phyloP scores from a whole-genome alignment of 1,140 invertebrate genomes.

The Aphelinus atriplicis region DNA sequence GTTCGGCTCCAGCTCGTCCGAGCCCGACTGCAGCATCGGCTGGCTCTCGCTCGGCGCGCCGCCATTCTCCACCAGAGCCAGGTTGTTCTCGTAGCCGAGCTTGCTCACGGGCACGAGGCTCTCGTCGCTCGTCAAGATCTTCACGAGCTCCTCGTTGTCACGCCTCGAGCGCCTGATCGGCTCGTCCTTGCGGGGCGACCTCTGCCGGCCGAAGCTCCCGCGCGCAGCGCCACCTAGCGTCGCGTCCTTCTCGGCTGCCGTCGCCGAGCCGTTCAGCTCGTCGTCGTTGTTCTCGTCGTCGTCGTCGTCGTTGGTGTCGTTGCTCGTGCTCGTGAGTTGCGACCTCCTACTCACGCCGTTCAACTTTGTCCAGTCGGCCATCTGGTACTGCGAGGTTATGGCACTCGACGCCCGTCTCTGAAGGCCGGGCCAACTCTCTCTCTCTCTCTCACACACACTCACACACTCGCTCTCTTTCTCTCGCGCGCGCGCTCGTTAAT shows the following conservation, averaged over 20 bases:
- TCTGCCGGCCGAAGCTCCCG: background rate
- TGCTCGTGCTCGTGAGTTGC: background rate
- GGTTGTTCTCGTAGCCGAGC: constrained; percentile 37
- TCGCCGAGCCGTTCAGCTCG: constrained; percentile 20
- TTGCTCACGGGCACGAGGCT: constrained; percentile 39
- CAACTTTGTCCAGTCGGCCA: constrained; percentile 59
- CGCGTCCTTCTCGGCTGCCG: constrained; percentile 2
- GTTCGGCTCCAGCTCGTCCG: constrained; percentile 33
- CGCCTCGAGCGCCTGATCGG: background rate
- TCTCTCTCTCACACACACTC: too few relatives aligned
- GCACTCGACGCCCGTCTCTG: too few relatives aligned
- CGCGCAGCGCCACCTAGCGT: background rate
- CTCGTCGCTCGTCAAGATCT: constrained; percentile 38
- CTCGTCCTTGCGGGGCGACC: background rate
- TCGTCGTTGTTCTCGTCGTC: constrained; percentile 31
- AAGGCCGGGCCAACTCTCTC: too few relatives aligned
- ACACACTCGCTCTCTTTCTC: too few relatives aligned
- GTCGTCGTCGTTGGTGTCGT: constrained; percentile 13
- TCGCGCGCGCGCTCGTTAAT: too few relatives aligned
- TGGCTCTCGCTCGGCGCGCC: background rate
- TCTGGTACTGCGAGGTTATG: constrained; percentile 33
- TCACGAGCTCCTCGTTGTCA: constrained; percentile 15
- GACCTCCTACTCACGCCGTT: constrained; percentile 48
- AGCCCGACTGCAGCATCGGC: constrained; percentile 28
- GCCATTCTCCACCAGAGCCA: constrained; percentile 20